phyloP scores from a whole-genome alignment of 2,888 invertebrate species.

The Drosophila nr. fundita region DNA sequence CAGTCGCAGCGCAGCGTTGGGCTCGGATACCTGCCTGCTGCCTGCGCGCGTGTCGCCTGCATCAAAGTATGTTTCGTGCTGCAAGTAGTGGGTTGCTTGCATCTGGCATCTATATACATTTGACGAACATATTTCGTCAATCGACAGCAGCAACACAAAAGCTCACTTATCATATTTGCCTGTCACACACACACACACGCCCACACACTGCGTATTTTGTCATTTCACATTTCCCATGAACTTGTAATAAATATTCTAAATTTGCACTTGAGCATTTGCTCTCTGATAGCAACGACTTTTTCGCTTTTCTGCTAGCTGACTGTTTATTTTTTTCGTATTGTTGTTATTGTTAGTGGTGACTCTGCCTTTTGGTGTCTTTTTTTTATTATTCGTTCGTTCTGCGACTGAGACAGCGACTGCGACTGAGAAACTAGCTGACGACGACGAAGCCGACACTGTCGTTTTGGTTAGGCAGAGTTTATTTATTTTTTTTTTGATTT shows the following conservation, averaged over 20 bases:
- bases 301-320: conserved; percentile 24
- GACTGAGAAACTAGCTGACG: conserved; percentile 40
- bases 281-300: conserved; percentile 39
- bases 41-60: conserved; percentile 49
- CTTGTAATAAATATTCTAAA: conserved; percentile 72
- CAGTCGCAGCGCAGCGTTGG: conserved; percentile 57
- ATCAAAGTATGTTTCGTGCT: conserved; percentile 34
- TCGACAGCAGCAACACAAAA: conserved; percentile 44
- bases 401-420: conserved; percentile 39
- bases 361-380: conserved; percentile 30
- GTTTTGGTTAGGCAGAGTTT: conserved; percentile 39
- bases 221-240: conserved; percentile 67
- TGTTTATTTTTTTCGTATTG: conserved; percentile 19
- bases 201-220: conserved; percentile 45
- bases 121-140: conserved; percentile 59
- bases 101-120: conserved; percentile 33
- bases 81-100: conserved; percentile 36
- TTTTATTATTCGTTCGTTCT: conserved; percentile 16
- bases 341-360: conserved; percentile 46
- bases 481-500: conserved; percentile 21
- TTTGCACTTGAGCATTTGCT: conserved; percentile 63
- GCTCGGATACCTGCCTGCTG: conserved; percentile 46
- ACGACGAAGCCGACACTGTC: conserved; percentile 52
- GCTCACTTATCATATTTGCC: conserved; percentile 62
- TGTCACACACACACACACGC: conserved; percentile 11